phyloP scores from a whole-genome alignment of 1,140 invertebrate species.

The Tetragonula clypearis region DNA sequence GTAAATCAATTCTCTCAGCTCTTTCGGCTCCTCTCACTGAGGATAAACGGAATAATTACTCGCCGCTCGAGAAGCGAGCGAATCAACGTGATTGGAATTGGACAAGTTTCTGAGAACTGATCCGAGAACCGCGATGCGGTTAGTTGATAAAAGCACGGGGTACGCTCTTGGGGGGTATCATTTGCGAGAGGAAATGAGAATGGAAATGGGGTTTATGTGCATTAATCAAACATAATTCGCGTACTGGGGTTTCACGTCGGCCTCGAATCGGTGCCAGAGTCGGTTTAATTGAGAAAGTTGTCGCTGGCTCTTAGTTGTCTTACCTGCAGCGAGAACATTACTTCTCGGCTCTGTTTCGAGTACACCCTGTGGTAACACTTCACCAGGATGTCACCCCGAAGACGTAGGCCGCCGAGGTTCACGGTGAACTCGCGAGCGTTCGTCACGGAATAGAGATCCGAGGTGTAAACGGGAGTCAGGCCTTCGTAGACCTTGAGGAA shows the following conservation, averaged over 20 bases:
- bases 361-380: conserved; percentile 91
- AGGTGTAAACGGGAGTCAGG: conserved; percentile 93
- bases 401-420: conserved; percentile 87
- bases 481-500: conserved; percentile 93
- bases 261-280: too few species aligned
- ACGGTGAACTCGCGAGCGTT: conserved; percentile 86
- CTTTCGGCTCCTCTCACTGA: not conserved
- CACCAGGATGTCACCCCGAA: conserved; percentile 94
- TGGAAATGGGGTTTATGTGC: not conserved
- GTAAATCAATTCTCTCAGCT: too few species aligned
- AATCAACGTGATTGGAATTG: not conserved
- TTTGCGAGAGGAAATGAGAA: not conserved
- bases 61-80: not conserved
- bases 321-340: conserved; percentile 81
- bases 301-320: not conserved
- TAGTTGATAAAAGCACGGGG: not conserved
- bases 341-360: conserved; percentile 78
- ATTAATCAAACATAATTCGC: not conserved
- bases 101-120: not conserved
- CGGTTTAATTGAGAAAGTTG: conserved; percentile 10
- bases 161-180: not conserved
- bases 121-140: not conserved
- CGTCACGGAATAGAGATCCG: conserved; percentile 82
- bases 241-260: not conserved
- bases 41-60: conserved; percentile 26